Evolutionary conservation across 1,140 invertebrate species (phyloP).

Genomic region (silkworm (Bombyx mori)): ASM3026992v2 NC_085124.1:14485001-14485500

Average conservation of each 20-base stretch:
- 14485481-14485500: neutral
- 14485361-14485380: slow-evolving; percentile 5
- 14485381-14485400: neutral
- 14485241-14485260: neutral
- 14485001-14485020: too few relatives aligned
- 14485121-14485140: too few relatives aligned
- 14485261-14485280: too few relatives aligned
- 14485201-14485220: neutral
- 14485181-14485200: too few relatives aligned
- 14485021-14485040: too few relatives aligned
- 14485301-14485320: slow-evolving; percentile 40
- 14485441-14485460: slow-evolving; percentile 8
- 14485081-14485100: too few relatives aligned
- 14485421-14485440: slow-evolving; percentile 12
- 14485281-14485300: too few relatives aligned
- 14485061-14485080: too few relatives aligned
- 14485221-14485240: neutral
- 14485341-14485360: slow-evolving; percentile 29
- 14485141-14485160: too few relatives aligned
- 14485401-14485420: slow-evolving; percentile 3
- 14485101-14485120: too few relatives aligned
- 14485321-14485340: slow-evolving; percentile 35
- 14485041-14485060: too few relatives aligned
- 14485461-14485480: neutral
- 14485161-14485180: too few relatives aligned